Conservation (phyloP, 2,113 vertebrate species). For the Alligator sinensis region DNA sequence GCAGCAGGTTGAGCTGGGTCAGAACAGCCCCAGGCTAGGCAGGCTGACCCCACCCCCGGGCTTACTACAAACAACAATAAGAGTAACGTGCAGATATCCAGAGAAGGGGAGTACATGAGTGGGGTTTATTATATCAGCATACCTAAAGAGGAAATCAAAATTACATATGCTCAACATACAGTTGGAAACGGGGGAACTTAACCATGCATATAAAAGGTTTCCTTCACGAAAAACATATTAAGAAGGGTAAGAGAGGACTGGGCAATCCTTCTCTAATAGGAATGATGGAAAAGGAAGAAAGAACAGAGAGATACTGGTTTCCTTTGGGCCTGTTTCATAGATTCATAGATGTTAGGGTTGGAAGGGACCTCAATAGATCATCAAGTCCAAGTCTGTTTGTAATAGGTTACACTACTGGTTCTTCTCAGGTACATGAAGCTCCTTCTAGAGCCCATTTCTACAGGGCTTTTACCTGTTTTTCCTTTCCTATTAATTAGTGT, state of each 20-base stretch:
- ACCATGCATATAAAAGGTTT: not conserved
- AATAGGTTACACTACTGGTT: not conserved
- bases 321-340: too few relatives aligned
- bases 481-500: accelerated
- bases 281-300: not conserved
- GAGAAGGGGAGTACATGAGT: not conserved
- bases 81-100: not conserved
- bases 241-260: not conserved
- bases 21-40: too few relatives aligned
- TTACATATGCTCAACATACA: not conserved
- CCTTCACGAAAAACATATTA: not conserved
- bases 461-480: not conserved
- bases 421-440: not conserved
- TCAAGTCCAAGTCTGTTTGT: too few relatives aligned
- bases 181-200: not conserved
- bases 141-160: not conserved
- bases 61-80: not conserved
- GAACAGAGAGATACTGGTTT: not conserved
- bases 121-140: not conserved
- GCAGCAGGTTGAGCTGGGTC: too few relatives aligned
- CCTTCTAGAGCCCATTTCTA: not conserved
- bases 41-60: too few relatives aligned
- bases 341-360: too few relatives aligned
- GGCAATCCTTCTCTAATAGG: not conserved
- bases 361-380: too few relatives aligned